Evolutionary conservation across 1,140 invertebrate species (phyloP).

Genomic region (Listronotus oregonensis): DNA sequence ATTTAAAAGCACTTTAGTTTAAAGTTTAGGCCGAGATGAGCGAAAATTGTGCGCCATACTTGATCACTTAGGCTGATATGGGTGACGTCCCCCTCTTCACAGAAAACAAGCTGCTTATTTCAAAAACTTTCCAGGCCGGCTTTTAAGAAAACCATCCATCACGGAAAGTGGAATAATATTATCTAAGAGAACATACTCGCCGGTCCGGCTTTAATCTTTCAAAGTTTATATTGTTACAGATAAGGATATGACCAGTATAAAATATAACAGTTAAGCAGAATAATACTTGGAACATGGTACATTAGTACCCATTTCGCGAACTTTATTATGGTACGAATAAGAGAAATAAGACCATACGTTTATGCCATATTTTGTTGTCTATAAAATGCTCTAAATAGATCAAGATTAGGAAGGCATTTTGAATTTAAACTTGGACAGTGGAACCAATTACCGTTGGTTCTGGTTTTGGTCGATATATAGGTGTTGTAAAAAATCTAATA

Average conservation of each 20-base stretch:
- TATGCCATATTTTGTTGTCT: slow-evolving; percentile 21
- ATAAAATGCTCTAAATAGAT: slow-evolving; percentile 21
- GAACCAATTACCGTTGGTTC: slow-evolving; percentile 2
- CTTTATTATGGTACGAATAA: slow-evolving; percentile 23
- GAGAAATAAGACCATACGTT: slow-evolving; percentile 20
- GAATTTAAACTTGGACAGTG: not conserved
- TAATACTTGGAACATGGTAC: slow-evolving; percentile 24
- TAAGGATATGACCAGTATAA: slow-evolving; percentile 21
- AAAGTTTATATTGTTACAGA: slow-evolving; percentile 25
- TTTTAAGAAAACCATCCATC: too few relatives aligned
- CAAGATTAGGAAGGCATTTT: slow-evolving; percentile 8
- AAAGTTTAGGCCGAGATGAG: too few relatives aligned
- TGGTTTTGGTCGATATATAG: too few relatives aligned
- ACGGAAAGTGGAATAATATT: too few relatives aligned
- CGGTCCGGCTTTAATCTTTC: slow-evolving; percentile 12
- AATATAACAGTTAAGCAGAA: slow-evolving; percentile 24
- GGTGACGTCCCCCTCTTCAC: too few relatives aligned
- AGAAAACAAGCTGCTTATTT: too few relatives aligned
- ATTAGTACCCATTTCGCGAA: slow-evolving; percentile 26
- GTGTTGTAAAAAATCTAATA: too few relatives aligned
- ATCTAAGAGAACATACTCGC: too few relatives aligned
- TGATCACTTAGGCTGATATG: too few relatives aligned
- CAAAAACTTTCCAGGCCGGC: too few relatives aligned
- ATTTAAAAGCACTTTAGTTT: too few relatives aligned
- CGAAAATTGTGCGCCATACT: too few relatives aligned